These are phyloP conservation scores for Schizopygopsis pylzovi DNA, from an alignment of 2,797 vertebrate genomes.

Conservation along the genomic window DNA sequence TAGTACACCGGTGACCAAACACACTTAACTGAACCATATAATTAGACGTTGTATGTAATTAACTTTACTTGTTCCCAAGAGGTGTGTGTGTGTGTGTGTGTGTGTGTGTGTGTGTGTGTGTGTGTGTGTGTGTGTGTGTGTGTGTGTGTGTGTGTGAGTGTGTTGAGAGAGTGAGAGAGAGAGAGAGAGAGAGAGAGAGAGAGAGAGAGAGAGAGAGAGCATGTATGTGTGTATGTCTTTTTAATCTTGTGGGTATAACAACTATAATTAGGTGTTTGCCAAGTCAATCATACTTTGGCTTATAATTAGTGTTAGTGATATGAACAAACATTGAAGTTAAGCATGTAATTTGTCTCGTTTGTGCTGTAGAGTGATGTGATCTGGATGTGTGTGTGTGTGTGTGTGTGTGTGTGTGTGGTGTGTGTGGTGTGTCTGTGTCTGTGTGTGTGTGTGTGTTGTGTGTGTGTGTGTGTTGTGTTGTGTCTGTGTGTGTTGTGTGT, in stretches of 20 bases:
- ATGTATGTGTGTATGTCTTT: not conserved
- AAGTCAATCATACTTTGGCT: constrained; percentile 19
- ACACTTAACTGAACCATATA: constrained; percentile 8
- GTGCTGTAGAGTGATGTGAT: too few species aligned
- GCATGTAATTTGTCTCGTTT: not conserved
- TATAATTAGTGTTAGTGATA: not conserved
- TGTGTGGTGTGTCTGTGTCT: not conserved
- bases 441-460: not conserved
- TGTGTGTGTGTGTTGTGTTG: not conserved
- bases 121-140: not conserved
- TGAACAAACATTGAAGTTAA: constrained; percentile 3
- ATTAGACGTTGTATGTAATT: constrained; percentile 4
- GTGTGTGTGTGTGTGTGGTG: not conserved
- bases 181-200: too few species aligned
- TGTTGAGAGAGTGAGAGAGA: not conserved
- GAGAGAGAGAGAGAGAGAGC: too few species aligned
- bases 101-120: not conserved
- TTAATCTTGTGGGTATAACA: not conserved
- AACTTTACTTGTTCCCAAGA: not conserved
- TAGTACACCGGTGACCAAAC: not conserved
- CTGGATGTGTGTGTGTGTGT: not conserved
- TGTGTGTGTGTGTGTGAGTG: not conserved
- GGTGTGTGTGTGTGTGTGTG: not conserved
- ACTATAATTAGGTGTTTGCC: constrained; percentile 18
- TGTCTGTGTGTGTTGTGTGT: not conserved